Percentiles rank a stretch among this genome's conserved stretches.
Conservation (phyloP, 2,113 vertebrate species). For the Scomber colias region DNA sequence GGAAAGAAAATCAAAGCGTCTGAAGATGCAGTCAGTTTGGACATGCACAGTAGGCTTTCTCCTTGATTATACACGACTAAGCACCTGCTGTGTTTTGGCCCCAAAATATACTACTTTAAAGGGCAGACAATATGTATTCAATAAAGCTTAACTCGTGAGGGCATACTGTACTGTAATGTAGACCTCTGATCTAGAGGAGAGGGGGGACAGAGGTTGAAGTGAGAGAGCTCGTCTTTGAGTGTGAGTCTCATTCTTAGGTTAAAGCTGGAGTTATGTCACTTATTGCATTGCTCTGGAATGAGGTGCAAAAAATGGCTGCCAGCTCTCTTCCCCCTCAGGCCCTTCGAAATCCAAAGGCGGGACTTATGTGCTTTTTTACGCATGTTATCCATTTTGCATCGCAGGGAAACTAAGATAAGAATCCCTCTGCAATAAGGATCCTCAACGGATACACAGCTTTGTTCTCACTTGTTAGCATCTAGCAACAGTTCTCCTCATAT, state of each 20-base stretch:
- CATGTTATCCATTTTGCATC: constrained; percentile 58
- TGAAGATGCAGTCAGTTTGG: neutral
- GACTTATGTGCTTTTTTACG: constrained; percentile 58
- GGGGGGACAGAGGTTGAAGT: constrained; percentile 29
- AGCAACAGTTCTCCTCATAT: constrained; percentile 51
- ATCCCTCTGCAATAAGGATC: neutral
- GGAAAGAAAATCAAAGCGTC: constrained; percentile 12
- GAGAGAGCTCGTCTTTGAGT: constrained; percentile 43
- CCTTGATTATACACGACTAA: constrained; percentile 21
- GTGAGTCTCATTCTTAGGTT: constrained; percentile 39
- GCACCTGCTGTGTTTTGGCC: constrained; percentile 57
- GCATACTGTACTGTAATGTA: constrained; percentile 8
- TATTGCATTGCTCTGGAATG: constrained; percentile 76
- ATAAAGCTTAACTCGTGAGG: constrained; percentile 41
- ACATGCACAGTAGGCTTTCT: neutral
- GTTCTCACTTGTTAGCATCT: constrained; percentile 59
- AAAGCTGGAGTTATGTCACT: constrained; percentile 61
- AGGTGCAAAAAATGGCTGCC: constrained; percentile 76
- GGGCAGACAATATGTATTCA: constrained; percentile 37
- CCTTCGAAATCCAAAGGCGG: constrained; percentile 31
- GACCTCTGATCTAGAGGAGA: constrained; percentile 27
- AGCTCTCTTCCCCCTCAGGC: constrained; percentile 47
- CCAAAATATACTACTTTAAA: constrained; percentile 9
- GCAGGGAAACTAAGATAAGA: constrained; percentile 38
- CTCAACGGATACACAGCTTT: constrained; percentile 40